Percentiles rank a stretch among this genome's conserved stretches.
These are phyloP conservation scores for Dermatemys mawii DNA, from an alignment of 2,113 vertebrate genomes.

Conservation along the genomic window DNA sequence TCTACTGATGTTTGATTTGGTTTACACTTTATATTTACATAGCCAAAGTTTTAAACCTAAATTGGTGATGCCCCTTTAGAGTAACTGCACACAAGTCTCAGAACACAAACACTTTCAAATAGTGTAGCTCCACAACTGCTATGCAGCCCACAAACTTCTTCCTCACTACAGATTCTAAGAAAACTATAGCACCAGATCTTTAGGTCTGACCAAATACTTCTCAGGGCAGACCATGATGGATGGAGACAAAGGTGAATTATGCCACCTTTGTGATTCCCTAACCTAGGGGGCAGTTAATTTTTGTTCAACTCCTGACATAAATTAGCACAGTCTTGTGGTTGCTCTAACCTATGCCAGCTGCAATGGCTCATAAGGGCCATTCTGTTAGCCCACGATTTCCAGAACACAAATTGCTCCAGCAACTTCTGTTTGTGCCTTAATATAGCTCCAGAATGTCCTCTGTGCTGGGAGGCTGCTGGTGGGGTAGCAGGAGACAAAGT, in stretches of 20 bases:
- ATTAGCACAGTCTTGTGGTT: background rate
- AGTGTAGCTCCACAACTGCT: constrained; percentile 41
- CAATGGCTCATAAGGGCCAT: background rate
- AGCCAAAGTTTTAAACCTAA: constrained; percentile 22
- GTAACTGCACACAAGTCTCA: background rate
- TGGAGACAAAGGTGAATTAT: background rate
- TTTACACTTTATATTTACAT: constrained; percentile 36
- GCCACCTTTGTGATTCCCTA: background rate
- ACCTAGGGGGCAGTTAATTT: accelerated
- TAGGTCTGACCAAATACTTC: constrained; percentile 1
- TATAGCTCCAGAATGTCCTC: background rate
- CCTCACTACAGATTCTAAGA: background rate
- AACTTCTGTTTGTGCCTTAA: background rate
- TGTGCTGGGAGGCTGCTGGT: background rate
- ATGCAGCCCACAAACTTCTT: constrained; percentile 22
- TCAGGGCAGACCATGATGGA: background rate
- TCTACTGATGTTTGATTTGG: background rate
- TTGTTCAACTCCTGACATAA: background rate
- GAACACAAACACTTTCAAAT: background rate
- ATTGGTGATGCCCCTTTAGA: background rate
- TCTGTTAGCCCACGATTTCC: background rate
- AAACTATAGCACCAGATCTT: background rate
- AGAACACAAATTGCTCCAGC: background rate
- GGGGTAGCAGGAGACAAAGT: background rate
- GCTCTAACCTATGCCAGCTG: background rate